These are phyloP conservation scores for Bombus superbus DNA, from an alignment of 1,140 invertebrate genomes.

Conservation along the genomic window DNA sequence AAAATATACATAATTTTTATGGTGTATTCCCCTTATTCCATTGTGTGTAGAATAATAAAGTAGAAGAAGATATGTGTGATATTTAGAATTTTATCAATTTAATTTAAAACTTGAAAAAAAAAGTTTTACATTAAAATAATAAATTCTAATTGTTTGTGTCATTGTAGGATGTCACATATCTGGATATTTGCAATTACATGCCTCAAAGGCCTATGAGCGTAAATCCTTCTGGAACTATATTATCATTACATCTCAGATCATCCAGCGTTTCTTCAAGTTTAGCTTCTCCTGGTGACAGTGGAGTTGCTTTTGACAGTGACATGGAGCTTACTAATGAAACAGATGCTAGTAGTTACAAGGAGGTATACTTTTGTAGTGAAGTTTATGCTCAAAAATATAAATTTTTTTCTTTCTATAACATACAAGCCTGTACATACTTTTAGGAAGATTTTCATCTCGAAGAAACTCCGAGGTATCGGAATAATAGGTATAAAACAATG, in stretches of 20 bases:
- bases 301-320: conserved; percentile 81
- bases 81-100: background rate
- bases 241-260: conserved; percentile 78
- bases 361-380: conserved; percentile 67
- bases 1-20: background rate
- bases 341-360: conserved; percentile 80
- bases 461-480: conserved; percentile 77
- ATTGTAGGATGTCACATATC: conserved; percentile 80
- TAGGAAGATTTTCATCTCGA: conserved; percentile 80
- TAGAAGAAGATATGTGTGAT: background rate
- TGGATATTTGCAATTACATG: conserved; percentile 82
- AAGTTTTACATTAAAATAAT: background rate
- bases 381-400: background rate
- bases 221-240: conserved; percentile 78
- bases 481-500: conserved; percentile 76
- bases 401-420: background rate
- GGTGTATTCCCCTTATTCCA: background rate
- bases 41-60: background rate
- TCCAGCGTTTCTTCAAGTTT: conserved; percentile 80
- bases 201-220: conserved; percentile 82
- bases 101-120: background rate
- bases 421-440: conserved; percentile 36
- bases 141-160: conserved; percentile 37
- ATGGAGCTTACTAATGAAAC: conserved; percentile 81
- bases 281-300: conserved; percentile 81